Percentiles rank a stretch among this genome's conserved stretches.
These are phyloP conservation scores for Hydropotes inermis DNA, from an alignment of 2,113 vertebrate species.

Conservation along the genomic window DNA sequence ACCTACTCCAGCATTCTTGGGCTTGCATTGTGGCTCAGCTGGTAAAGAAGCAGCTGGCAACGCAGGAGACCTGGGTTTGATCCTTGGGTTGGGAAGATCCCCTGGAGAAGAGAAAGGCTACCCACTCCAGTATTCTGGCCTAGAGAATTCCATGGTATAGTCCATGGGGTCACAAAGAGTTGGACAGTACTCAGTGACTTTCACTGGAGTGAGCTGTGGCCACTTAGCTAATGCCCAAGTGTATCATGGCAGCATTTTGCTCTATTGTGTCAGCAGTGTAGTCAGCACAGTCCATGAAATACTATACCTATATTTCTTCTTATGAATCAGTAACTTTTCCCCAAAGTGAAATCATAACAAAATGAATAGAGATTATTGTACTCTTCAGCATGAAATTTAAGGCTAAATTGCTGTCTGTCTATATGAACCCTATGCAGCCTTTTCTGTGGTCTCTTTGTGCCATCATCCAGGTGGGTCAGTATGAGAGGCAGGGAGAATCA, in stretches of 20 bases:
- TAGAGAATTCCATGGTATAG: not conserved
- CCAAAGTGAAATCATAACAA: not conserved
- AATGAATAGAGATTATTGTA: not conserved
- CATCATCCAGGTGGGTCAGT: not conserved
- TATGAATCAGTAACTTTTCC: not conserved
- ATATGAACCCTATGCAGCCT: not conserved
- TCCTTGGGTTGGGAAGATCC: not conserved
- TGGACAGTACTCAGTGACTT: not conserved
- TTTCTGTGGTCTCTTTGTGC: not conserved
- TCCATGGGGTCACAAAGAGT: not conserved
- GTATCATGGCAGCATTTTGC: not conserved
- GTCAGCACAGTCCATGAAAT: not conserved
- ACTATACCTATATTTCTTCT: not conserved
- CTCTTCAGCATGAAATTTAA: not conserved
- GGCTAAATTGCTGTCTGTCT: not conserved
- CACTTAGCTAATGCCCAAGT: not conserved
- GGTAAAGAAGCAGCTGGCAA: not conserved
- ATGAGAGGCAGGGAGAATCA: not conserved
- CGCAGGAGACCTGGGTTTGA: not conserved
- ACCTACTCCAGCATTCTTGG: not conserved
- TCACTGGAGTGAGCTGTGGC: not conserved
- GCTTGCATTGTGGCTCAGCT: not conserved
- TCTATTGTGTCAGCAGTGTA: not conserved
- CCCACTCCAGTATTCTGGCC: not conserved
- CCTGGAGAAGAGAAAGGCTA: not conserved